phyloP scores from a whole-genome alignment of 2,113 vertebrate species.

The Gasterosteus nipponicus region DNA sequence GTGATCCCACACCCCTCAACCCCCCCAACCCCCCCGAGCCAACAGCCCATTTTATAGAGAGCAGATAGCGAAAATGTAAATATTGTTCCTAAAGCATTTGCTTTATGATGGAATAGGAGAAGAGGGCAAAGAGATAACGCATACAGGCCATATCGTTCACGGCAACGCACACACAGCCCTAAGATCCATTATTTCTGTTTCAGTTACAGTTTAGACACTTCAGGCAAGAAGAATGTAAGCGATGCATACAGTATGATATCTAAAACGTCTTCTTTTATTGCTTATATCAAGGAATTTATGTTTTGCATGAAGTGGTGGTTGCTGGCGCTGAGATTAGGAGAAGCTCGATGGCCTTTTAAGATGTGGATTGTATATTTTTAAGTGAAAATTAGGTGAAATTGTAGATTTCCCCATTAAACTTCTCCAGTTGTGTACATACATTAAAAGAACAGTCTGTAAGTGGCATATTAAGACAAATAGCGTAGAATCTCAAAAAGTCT shows the following conservation, averaged over 20 bases:
- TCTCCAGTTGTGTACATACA: not conserved
- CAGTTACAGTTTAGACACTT: slow-evolving; percentile 17
- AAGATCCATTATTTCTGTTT: slow-evolving; percentile 32
- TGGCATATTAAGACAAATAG: not conserved
- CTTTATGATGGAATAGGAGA: slow-evolving; percentile 38
- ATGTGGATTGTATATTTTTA: not conserved
- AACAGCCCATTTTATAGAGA: slow-evolving; percentile 31
- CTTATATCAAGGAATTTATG: not conserved
- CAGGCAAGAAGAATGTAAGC: not conserved
- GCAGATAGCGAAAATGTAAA: slow-evolving; percentile 19
- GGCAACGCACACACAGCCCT: not conserved
- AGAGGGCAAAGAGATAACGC: slow-evolving; percentile 9
- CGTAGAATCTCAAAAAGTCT: not conserved
- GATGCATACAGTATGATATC: not conserved
- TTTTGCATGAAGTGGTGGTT: not conserved
- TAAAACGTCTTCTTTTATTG: not conserved
- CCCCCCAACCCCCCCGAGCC: not conserved
- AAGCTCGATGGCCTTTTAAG: not conserved
- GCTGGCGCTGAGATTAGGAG: not conserved
- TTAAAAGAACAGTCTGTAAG: not conserved
- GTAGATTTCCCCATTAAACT: not conserved
- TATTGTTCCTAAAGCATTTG: slow-evolving; percentile 20
- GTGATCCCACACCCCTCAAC: slow-evolving; percentile 19
- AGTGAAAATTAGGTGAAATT: not conserved
- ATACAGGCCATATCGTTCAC: slow-evolving; percentile 14